Conservation (phyloP, 2,113 vertebrate genomes). For the Nibea albiflora region DNA sequence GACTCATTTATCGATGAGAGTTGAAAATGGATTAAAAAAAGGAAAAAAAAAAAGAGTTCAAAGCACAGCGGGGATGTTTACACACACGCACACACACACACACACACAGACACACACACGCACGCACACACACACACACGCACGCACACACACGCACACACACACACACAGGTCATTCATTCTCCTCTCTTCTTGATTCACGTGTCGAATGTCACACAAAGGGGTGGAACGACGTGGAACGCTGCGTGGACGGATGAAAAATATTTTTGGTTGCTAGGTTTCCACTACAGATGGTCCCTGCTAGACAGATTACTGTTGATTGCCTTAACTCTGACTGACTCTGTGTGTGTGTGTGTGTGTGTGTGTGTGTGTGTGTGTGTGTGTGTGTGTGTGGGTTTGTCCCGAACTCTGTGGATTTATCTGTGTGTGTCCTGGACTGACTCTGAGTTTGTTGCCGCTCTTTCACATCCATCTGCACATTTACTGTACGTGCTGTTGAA, state of each 20-base stretch:
- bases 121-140: slow-evolving; percentile 1
- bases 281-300: slow-evolving; percentile 59
- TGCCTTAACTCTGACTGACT: slow-evolving; percentile 68
- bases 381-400: slow-evolving; percentile 9
- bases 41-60: too few relatives aligned
- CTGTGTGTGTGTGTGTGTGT: slow-evolving; percentile 41
- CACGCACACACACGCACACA: slow-evolving; percentile 4
- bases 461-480: not conserved
- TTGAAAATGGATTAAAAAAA: too few relatives aligned
- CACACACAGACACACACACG: too few relatives aligned
- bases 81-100: not conserved
- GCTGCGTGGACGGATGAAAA: slow-evolving; percentile 37
- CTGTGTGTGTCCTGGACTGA: slow-evolving; percentile 47
- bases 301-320: slow-evolving; percentile 65
- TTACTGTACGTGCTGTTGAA: not conserved
- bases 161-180: slow-evolving; percentile 40
- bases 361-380: slow-evolving; percentile 8
- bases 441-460: slow-evolving; percentile 33
- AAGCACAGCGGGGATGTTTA: too few relatives aligned
- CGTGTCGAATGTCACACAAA: slow-evolving; percentile 65
- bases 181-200: slow-evolving; percentile 54
- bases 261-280: slow-evolving; percentile 63
- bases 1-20: too few relatives aligned
- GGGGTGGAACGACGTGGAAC: slow-evolving; percentile 52
- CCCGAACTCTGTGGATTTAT: slow-evolving; percentile 51